phyloP scores from a whole-genome alignment of 2,888 invertebrate genomes.

The Digitonthophagus gazella region DNA sequence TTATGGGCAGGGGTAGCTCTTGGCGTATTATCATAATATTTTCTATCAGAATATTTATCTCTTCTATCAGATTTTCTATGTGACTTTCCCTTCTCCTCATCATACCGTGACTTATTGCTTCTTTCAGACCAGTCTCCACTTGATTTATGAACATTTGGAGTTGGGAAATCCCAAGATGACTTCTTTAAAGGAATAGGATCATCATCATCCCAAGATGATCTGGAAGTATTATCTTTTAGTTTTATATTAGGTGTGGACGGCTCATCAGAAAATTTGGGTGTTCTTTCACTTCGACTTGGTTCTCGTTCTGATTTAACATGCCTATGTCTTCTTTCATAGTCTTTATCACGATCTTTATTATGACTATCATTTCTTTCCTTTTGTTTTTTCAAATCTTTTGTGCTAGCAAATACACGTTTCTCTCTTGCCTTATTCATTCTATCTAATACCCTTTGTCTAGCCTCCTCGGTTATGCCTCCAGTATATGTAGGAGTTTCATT shows the following conservation, averaged over 20 bases:
- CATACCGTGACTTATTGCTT: constrained; percentile 37
- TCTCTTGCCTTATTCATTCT: constrained; percentile 57
- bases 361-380: constrained; percentile 44
- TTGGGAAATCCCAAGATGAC: constrained; percentile 92
- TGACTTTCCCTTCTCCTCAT: constrained; percentile 38
- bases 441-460: constrained; percentile 69
- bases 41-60: constrained; percentile 28
- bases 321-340: constrained; percentile 39
- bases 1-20: constrained; percentile 86
- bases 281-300: constrained; percentile 32
- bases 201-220: constrained; percentile 80
- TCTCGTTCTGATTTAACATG: constrained; percentile 19
- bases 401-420: constrained; percentile 70
- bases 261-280: constrained; percentile 76
- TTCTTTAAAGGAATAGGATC: constrained; percentile 60
- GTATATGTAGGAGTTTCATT: constrained; percentile 94
- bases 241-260: constrained; percentile 77
- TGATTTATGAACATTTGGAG: constrained; percentile 62
- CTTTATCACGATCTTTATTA: constrained; percentile 38
- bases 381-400: constrained; percentile 53
- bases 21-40: constrained; percentile 66
- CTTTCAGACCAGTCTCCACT: constrained; percentile 46
- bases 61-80: constrained; percentile 51
- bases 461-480: constrained; percentile 83
- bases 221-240: constrained; percentile 63